These are phyloP conservation scores for Schizothorax lantsangensis DNA, from an alignment of 2,797 vertebrate genomes.

Conservation along the genomic window DNA sequence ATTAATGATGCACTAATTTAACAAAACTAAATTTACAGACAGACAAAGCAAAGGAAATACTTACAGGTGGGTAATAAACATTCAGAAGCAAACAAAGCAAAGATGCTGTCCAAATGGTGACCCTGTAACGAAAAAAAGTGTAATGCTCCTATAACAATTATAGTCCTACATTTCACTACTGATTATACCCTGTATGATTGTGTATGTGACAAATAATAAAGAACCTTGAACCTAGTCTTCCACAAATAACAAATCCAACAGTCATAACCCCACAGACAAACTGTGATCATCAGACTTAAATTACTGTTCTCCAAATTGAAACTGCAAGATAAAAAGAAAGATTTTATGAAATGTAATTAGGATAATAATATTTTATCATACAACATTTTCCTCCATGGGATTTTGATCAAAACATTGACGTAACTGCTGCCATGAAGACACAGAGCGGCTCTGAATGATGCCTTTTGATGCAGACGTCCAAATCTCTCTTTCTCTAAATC, in stretches of 20 bases:
- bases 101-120: slow-evolving; percentile 55
- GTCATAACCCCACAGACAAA: slow-evolving; percentile 47
- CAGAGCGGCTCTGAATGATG: slow-evolving; percentile 47
- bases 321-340: slow-evolving; percentile 60
- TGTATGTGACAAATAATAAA: no score
- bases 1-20: background rate
- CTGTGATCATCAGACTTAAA: slow-evolving; percentile 64
- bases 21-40: background rate
- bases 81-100: slow-evolving; percentile 49
- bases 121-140: slow-evolving; percentile 48
- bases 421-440: slow-evolving; percentile 54
- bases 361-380: slow-evolving; percentile 66
- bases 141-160: slow-evolving; percentile 21
- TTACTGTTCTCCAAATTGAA: slow-evolving; percentile 60
- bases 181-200: no score
- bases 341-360: slow-evolving; percentile 68
- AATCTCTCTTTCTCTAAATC: slow-evolving; percentile 39
- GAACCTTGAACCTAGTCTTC: no score
- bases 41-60: slow-evolving; percentile 26
- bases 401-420: slow-evolving; percentile 65
- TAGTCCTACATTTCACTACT: no score
- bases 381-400: slow-evolving; percentile 63
- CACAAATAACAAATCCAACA: slow-evolving; percentile 27
- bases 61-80: slow-evolving; percentile 53
- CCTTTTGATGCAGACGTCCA: slow-evolving; percentile 31